Evolutionary conservation across 2,113 vertebrate genomes (phyloP).

Genomic region (Oncorhynchus gorbuscha): DNA sequence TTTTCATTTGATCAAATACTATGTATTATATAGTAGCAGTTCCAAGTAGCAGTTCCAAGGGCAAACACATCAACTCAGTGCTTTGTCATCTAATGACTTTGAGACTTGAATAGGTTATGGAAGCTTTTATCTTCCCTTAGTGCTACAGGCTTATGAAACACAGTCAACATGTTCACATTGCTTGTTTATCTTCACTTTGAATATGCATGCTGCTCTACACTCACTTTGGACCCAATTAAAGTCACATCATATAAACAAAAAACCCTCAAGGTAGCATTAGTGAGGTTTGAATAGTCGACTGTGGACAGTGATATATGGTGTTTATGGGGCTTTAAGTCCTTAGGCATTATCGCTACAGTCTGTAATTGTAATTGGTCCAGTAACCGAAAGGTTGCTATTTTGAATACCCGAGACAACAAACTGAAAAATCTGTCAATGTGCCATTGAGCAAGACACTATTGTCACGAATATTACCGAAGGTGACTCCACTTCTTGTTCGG

Average conservation of each 20-base stretch:
- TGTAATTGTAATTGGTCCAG: background rate
- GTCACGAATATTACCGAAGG: no score
- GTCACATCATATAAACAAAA: slow-evolving; percentile 53
- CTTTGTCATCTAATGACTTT: slow-evolving; percentile 31
- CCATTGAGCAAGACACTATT: no score
- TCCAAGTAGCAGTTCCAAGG: slow-evolving; percentile 19
- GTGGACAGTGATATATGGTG: slow-evolving; percentile 33
- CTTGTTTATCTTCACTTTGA: slow-evolving; percentile 34
- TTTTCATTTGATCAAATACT: background rate
- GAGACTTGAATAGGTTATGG: slow-evolving; percentile 32
- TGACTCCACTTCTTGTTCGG: no score
- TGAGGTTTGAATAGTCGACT: slow-evolving; percentile 40
- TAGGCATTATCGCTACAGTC: background rate
- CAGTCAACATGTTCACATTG: slow-evolving; percentile 30
- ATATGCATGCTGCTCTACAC: slow-evolving; percentile 33
- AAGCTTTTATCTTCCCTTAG: slow-evolving; percentile 35
- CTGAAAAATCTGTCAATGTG: no score
- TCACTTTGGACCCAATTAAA: slow-evolving; percentile 66
- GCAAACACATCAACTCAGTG: background rate
- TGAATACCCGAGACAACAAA: no score
- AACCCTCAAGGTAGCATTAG: slow-evolving; percentile 46
- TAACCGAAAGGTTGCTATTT: no score
- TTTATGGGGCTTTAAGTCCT: slow-evolving; percentile 12
- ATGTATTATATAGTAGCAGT: background rate
- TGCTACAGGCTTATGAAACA: slow-evolving; percentile 42